Evolutionary conservation across 2,797 vertebrate genomes (phyloP), one percentile per base, ranked within the genome.

Genomic region (Syngnathus acus): DNA sequence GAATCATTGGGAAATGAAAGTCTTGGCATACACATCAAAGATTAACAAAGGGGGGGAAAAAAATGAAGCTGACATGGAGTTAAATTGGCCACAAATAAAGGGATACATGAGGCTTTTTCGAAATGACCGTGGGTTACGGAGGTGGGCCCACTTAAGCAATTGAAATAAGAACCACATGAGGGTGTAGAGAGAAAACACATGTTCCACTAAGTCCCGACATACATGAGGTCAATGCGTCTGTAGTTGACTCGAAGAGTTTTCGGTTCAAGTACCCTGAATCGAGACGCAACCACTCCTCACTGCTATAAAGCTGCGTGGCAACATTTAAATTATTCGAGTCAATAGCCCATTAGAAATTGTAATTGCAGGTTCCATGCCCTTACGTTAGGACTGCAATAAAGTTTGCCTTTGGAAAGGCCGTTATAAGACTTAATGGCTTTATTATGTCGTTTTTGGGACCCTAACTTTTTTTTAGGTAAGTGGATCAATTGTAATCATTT

Each of bases 271-370:
- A 87, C 87, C 81, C 82, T 13, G 80, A 84, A 89, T 85, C 16
- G 71, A 68, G 74, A 76, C 72, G 77, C 78, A 89, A 88, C 75
- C 89, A 92, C 93, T 90, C 91, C 86, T 85, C 86, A 89, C 91
- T 94, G 92, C 90, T 89, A 88, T 90, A 92, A 32, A 11, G 90
- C 89, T 86, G 92, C 84, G 88, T 89, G 90, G 93, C 91, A 93
- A 93, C 92, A 92, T 94, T 94, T 94, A 93, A 94, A 93, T 92
- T 92, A 94, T 95, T 94, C 92, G 90, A 93, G 93, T 95, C 94
- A 93, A 96, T 95, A 96, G 92, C 79, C 91, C 91, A 94, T 95
- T 95, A 96, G 93, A 94, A 95, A 95, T 95, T 95, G 93, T 94
- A 95, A 95, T 95, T 95, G 93, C 92, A 94, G 93, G 94, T 94